Base-by-base conservation (phyloP, 2,113 vertebrate species). In the Stomatorhinus ivindoensis region DNA sequence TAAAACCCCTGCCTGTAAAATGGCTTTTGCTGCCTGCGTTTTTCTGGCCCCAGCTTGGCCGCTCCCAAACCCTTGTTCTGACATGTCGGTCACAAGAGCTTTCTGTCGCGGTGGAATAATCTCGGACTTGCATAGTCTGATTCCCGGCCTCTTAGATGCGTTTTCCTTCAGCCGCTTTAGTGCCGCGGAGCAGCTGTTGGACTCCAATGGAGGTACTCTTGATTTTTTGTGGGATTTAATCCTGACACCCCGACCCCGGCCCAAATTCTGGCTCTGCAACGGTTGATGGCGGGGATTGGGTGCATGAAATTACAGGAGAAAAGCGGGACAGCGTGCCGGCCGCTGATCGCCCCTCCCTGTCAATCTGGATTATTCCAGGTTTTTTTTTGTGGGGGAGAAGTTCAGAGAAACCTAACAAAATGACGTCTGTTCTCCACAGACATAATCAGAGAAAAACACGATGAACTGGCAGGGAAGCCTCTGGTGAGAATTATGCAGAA, bases 131-230 rank as follows among this genome's bases (percentile, higher is more conserved):
- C 89, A 89, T 83, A 8, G 84, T 87, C 73, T 90, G 89, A 92
- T 92, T 90, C 35, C 42, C 11, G 90, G 93, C 91, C 92, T 88
- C 93, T 94, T 94, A 94, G 93, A 88, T 95, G 93, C 13, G 55
- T 95, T 92, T 94, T 93, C 90, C 89, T 91, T 94, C 93, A 93
- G 91, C 92, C 5, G 92, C 92, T 92, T 95, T 94, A 94, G 89
- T 91, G 15, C 21, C 3, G 92, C 91, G 91, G 92, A 95, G 94
- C 95, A 94, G 94, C 94, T 95, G 95, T 92, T 93, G 91, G 90
- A 91, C 93, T 91, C 94, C 93, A 93, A 92, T 93, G 88, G 92
- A 90, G 65, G 89, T 90, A 90, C 91, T 90, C 91, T 31, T 50
- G 27, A 44, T 65, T 89, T 80, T 55, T 85, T 86, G 35, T n/a